phyloP scores from a whole-genome alignment of 2,888 invertebrate species.

The Autographa gamma region DNA sequence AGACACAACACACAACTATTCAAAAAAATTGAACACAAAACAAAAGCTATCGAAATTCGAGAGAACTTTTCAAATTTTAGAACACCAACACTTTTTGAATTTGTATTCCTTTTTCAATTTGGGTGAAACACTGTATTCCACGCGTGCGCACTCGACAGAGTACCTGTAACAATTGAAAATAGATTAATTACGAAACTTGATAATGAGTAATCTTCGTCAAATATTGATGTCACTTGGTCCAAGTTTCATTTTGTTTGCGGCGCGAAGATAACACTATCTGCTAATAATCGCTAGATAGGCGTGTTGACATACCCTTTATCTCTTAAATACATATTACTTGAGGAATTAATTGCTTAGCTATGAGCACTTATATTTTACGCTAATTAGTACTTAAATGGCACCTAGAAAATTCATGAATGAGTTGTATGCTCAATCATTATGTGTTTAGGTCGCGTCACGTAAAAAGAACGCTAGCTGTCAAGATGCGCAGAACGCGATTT shows the following conservation, averaged over 20 bases:
- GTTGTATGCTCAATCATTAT: too few relatives aligned
- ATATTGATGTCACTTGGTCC: conserved; percentile 66
- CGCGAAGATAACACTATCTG: conserved; percentile 53
- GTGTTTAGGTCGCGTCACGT: too few relatives aligned
- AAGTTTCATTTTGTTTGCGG: conserved; percentile 34
- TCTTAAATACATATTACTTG: not conserved
- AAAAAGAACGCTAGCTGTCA: too few relatives aligned
- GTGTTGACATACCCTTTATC: conserved; percentile 16
- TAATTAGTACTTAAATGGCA: not conserved
- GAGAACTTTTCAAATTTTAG: not conserved
- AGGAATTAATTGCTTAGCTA: conserved; percentile 1
- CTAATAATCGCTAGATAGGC: conserved; percentile 40
- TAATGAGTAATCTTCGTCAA: conserved; percentile 59
- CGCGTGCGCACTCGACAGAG: conserved; percentile 32
- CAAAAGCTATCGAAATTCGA: not conserved
- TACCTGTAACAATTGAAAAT: conserved; percentile 55
- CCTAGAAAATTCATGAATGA: too few relatives aligned
- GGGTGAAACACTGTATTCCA: conserved; percentile 13
- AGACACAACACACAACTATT: conserved; percentile 15
- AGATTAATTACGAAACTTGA: conserved; percentile 50
- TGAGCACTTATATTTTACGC: not conserved
- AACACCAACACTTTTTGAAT: conserved; percentile 9
- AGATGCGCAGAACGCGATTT: too few relatives aligned
- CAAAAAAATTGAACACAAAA: conserved; percentile 21
- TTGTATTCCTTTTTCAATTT: conserved; percentile 20